A percentile compares a stretch with the other conserved stretches of the same genome.
Evolutionary conservation across 2,888 invertebrate genomes (phyloP).

Genomic region (Notodonta dromedarius): DNA sequence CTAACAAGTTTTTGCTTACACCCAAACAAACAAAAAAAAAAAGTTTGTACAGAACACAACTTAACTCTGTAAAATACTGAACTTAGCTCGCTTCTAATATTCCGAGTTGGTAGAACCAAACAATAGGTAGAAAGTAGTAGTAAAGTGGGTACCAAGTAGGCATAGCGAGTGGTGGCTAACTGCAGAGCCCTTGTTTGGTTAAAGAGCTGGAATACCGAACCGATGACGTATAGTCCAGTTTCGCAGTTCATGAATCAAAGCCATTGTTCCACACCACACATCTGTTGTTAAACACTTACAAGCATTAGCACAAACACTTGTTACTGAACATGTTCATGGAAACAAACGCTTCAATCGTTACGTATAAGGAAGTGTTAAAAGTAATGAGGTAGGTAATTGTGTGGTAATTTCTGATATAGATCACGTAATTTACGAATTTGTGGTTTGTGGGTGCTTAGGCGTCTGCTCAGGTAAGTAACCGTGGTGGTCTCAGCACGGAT

Average conservation of each 20-base stretch:
- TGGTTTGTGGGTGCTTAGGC: not conserved
- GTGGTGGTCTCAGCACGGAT: not conserved
- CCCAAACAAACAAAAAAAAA: no score
- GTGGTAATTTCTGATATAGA: not conserved
- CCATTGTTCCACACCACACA: constrained; percentile 30
- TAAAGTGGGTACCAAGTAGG: not conserved
- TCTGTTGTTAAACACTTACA: constrained; percentile 34
- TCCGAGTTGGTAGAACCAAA: not conserved
- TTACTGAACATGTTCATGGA: constrained; percentile 9
- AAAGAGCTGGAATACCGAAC: constrained; percentile 18
- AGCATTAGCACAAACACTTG: constrained; percentile 20
- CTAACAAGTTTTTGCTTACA: no score
- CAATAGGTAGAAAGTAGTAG: constrained; percentile 6
- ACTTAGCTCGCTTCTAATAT: not conserved
- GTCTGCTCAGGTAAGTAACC: no score
- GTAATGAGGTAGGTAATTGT: constrained; percentile 1
- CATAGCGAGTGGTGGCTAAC: constrained; percentile 17
- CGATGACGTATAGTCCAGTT: constrained; percentile 23
- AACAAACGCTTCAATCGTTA: constrained; percentile 10
- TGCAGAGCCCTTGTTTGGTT: constrained; percentile 24
- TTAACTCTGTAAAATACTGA: not conserved
- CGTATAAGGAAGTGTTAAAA: constrained; percentile 7
- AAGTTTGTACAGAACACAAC: not conserved
- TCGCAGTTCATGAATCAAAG: constrained; percentile 31
- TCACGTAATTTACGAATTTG: constrained; percentile 1